Percentiles rank a stretch among this genome's conserved stretches.
Conservation (phyloP, 2,888 invertebrate species). For the Bellardia bayeri region DNA sequence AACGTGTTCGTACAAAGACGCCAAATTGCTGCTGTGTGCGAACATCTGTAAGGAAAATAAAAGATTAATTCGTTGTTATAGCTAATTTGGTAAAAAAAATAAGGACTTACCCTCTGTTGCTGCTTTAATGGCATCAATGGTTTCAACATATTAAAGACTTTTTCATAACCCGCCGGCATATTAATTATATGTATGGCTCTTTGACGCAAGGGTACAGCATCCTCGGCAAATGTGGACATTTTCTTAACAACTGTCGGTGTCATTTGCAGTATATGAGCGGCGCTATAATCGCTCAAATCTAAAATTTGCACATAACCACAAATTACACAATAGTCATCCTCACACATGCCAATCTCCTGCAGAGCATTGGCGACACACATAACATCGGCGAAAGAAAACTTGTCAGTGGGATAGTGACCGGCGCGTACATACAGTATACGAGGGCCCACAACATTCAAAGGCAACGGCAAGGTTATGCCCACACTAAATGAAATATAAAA, state of each 20-base stretch:
- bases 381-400: slow-evolving; percentile 84
- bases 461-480: slow-evolving; percentile 76
- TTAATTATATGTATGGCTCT: slow-evolving; percentile 87
- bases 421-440: slow-evolving; percentile 85
- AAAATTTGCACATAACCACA: slow-evolving; percentile 85
- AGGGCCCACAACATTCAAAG: slow-evolving; percentile 84
- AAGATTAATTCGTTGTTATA: neutral
- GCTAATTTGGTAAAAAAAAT: too few species aligned
- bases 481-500: slow-evolving; percentile 65
- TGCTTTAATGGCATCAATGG: slow-evolving; percentile 86
- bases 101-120: slow-evolving; percentile 85
- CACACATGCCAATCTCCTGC: slow-evolving; percentile 85
- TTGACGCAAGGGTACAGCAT: slow-evolving; percentile 87
- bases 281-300: slow-evolving; percentile 85
- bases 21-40: slow-evolving; percentile 86
- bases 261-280: slow-evolving; percentile 86
- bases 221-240: slow-evolving; percentile 85
- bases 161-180: slow-evolving; percentile 86
- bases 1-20: slow-evolving; percentile 86
- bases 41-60: slow-evolving; percentile 83
- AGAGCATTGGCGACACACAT: slow-evolving; percentile 86
- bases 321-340: slow-evolving; percentile 86
- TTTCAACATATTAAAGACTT: slow-evolving; percentile 85
- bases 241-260: slow-evolving; percentile 87
- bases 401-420: slow-evolving; percentile 84